phyloP scores from a whole-genome alignment of 1,140 invertebrate genomes.

The Caenorhabditis briggsae region DNA sequence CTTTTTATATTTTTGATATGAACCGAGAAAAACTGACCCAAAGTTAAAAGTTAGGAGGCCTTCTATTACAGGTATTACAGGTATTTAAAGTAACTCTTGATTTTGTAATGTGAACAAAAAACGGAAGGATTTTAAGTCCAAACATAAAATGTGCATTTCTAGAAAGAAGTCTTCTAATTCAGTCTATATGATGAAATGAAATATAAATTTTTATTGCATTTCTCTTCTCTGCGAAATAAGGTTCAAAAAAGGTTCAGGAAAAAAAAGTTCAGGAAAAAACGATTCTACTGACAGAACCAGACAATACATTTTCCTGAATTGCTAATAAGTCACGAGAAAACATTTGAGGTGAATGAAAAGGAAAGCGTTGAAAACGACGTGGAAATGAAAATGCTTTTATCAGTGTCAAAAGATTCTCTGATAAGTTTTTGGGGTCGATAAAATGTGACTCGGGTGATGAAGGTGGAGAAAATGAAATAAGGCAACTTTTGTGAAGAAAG shows the following conservation, averaged over 20 bases:
- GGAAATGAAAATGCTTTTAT: slow-evolving; percentile 32
- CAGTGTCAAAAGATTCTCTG: slow-evolving; percentile 16
- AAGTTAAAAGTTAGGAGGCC: too few species aligned
- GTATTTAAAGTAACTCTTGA: too few species aligned
- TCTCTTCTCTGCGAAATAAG: too few species aligned
- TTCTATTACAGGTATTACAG: too few species aligned
- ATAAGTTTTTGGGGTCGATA: slow-evolving; percentile 29
- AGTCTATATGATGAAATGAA: too few species aligned
- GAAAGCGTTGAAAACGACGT: neutral
- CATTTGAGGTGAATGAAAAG: neutral
- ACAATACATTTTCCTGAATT: neutral
- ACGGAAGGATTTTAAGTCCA: too few species aligned
- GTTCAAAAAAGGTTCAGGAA: neutral
- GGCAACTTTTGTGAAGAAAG: neutral
- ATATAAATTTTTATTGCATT: too few species aligned
- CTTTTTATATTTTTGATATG: too few species aligned
- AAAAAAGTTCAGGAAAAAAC: neutral
- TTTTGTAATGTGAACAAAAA: too few species aligned
- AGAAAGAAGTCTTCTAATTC: too few species aligned
- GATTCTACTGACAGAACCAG: neutral
- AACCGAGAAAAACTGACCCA: too few species aligned
- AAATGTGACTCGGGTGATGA: neutral
- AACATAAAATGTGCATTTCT: too few species aligned
- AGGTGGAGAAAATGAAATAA: neutral
- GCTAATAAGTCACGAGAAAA: slow-evolving; percentile 47